Percentiles rank a stretch among this genome's conserved stretches.
Evolutionary conservation across 2,888 invertebrate species (phyloP).

Genomic region (Bedellia somnulentella): DNA sequence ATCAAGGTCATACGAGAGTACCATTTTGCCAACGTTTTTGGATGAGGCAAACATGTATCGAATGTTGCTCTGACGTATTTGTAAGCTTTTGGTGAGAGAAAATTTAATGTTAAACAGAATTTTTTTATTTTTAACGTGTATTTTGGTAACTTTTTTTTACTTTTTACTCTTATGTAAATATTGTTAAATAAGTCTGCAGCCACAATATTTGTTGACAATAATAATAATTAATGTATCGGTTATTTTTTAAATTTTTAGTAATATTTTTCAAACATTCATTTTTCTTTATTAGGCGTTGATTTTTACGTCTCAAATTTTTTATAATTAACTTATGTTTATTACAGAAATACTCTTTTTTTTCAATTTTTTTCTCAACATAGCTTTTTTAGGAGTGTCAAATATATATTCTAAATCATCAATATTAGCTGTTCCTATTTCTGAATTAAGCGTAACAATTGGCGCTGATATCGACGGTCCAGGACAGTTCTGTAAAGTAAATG

Average conservation of each 20-base stretch:
- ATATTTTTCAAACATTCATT: too few relatives aligned
- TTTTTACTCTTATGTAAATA: background rate
- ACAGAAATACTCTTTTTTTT: background rate
- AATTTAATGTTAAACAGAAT: background rate
- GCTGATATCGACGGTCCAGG: too few relatives aligned
- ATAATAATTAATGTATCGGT: background rate
- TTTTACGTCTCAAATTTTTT: background rate
- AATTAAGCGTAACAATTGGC: too few relatives aligned
- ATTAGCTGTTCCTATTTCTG: too few relatives aligned
- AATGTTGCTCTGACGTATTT: background rate
- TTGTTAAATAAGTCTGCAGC: background rate
- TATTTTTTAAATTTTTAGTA: background rate
- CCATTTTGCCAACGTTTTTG: background rate
- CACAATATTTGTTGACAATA: background rate
- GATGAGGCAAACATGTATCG: background rate
- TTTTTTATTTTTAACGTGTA: background rate
- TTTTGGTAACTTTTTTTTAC: background rate
- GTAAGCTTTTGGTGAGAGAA: constrained; percentile 1
- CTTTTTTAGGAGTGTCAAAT: background rate
- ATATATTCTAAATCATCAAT: too few relatives aligned
- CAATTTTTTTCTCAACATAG: background rate
- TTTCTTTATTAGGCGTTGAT: background rate
- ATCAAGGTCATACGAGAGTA: background rate
- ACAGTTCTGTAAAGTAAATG: too few relatives aligned
- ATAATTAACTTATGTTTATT: constrained; percentile 1